Base-by-base conservation (phyloP, 2,888 invertebrate genomes). In the Lasioglossum leucozonium region DNA sequence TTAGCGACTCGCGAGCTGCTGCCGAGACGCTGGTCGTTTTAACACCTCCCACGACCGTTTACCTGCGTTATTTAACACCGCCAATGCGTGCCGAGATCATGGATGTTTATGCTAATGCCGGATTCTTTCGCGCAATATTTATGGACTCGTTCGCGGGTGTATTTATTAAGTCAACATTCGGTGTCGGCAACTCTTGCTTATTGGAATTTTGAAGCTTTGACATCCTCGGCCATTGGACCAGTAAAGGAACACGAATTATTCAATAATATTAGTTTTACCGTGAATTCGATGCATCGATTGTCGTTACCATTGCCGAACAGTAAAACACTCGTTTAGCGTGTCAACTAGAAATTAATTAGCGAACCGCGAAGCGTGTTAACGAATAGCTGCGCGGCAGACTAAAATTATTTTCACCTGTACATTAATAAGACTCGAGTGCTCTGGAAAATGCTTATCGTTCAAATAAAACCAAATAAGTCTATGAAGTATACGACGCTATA, bases 1-100 rank as follows among this genome's bases (percentile, higher is more conserved):
- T 44, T 22, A 62, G 62, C 76, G 18, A 34, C 22, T 65, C 16
- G 58, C 58, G 0, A 26, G 26, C 58, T 2, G 4, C 34, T 16
- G 6, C 30, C 75, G n/a, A 11, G 44, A n/a, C 44, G 42, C 22
- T 30, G 10, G 44, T 34, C 47, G 16, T 44, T 47, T 67, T 76
- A 65, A 44, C 65, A 65, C 75, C 75, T 75, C 22, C 62, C 30
- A 5, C 58, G 71, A 30, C 16, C 40, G 26, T 44, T 44, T 18
- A 22, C 11, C 10, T 67, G 18, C 37, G 40, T 37, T 11, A 67
- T 37, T 37, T 22, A 22, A 37, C 37, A 11, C 67, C 22, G 22
- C 22, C 11, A 22, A 11, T 30, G 34, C 5, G 30, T 16, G 11
- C 16, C n/a, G 4, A 26, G 26, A 11, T 26, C 26, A 4, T 65